Conservation (phyloP, 2,797 vertebrate genomes). For the Microctenopoma steveboyesi region DNA sequence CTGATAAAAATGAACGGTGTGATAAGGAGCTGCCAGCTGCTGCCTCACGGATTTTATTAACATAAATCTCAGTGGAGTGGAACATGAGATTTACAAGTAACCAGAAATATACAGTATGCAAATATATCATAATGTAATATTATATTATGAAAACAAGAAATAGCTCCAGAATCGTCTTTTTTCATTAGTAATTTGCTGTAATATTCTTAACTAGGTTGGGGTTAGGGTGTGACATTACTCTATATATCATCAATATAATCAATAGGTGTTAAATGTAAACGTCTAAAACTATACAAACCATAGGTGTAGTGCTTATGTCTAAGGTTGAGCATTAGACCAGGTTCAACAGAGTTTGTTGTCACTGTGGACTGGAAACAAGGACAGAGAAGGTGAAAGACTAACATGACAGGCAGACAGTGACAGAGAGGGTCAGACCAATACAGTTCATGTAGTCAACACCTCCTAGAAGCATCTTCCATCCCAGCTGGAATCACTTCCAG, state of each 20-base stretch:
- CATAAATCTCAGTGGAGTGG: conserved; percentile 15
- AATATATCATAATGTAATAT: no score
- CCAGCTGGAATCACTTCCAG: conserved; percentile 7
- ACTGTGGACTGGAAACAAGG: neutral
- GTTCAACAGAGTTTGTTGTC: neutral
- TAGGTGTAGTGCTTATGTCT: neutral
- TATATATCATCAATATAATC: neutral
- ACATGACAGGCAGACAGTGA: neutral
- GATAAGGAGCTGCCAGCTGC: conserved; percentile 60
- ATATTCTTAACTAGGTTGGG: no score
- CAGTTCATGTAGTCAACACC: neutral
- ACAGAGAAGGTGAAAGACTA: neutral
- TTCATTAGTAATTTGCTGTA: no score
- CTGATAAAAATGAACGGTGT: conserved; percentile 40
- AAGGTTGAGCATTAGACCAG: neutral
- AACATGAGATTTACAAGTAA: neutral
- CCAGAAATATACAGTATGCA: neutral
- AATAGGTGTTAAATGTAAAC: neutral
- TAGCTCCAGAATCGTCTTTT: no score
- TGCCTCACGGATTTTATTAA: conserved; percentile 34
- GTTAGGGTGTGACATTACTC: no score
- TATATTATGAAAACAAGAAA: no score
- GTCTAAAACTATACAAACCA: neutral
- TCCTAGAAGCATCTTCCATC: conserved; percentile 20
- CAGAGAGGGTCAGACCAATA: neutral